Percentiles rank a stretch among this genome's conserved stretches.
These are phyloP conservation scores for Xiphorhynchus elegans DNA, from an alignment of 2,113 vertebrate species.

Conservation along the genomic window DNA sequence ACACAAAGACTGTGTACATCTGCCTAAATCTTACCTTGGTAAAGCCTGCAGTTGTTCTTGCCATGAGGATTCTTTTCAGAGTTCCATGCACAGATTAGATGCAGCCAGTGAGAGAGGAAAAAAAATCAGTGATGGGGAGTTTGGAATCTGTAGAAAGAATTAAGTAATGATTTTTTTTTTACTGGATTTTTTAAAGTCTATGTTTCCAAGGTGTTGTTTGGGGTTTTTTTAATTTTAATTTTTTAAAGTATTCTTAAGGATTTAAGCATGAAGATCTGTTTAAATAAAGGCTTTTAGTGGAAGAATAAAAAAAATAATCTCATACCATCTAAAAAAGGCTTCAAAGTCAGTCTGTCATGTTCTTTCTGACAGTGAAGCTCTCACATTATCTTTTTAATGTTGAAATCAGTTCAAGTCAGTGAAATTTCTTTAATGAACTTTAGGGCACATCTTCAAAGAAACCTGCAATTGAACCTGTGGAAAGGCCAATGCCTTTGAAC, in stretches of 20 bases:
- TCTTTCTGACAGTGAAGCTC: conserved; percentile 68
- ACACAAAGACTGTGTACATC: background rate
- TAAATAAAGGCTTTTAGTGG: background rate
- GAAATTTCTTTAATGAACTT: conserved; percentile 88
- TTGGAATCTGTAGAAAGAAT: background rate
- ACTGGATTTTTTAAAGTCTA: background rate
- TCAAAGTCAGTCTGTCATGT: conserved; percentile 73
- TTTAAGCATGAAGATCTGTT: background rate
- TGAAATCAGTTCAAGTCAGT: conserved; percentile 76
- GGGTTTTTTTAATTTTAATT: background rate
- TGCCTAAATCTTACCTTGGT: background rate
- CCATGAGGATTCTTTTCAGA: background rate
- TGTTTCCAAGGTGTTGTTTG: background rate
- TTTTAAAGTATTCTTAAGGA: background rate
- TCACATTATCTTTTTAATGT: conserved; percentile 78
- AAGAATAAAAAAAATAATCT: conserved; percentile 53
- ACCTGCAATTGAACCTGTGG: conserved; percentile 69
- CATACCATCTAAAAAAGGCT: conserved; percentile 73
- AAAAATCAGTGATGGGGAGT: background rate
- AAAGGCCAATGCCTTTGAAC: conserved; percentile 77
- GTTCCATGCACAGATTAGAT: background rate
- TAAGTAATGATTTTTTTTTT: background rate
- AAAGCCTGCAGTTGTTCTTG: background rate
- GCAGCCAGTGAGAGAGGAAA: background rate
- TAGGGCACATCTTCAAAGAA: conserved; percentile 84